Conservation (phyloP, 2,113 vertebrate species). For the Rhadina sibilatrix region DNA sequence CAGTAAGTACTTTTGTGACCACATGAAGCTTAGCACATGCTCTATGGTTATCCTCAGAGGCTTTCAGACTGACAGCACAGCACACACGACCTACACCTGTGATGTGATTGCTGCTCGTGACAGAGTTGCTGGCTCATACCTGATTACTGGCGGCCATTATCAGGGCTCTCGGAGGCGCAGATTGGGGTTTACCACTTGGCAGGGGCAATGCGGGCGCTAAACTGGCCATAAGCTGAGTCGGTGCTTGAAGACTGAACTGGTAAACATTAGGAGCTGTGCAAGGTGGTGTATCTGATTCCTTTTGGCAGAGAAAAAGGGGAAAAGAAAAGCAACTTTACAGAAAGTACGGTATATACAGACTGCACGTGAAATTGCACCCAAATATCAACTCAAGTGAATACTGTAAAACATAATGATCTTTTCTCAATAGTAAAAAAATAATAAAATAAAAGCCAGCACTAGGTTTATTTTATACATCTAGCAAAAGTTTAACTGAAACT, state of each 20-base stretch:
- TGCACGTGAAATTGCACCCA: slow-evolving; percentile 48
- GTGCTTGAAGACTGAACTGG: slow-evolving; percentile 82
- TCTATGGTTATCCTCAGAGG: neutral
- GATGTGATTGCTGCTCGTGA: neutral
- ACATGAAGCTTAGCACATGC: neutral
- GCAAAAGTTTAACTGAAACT: neutral
- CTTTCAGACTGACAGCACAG: neutral
- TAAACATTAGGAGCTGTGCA: slow-evolving; percentile 80
- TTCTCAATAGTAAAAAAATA: neutral
- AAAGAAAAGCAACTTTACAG: slow-evolving; percentile 59
- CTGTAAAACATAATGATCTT: neutral
- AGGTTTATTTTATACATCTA: neutral
- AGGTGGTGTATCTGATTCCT: slow-evolving; percentile 93
- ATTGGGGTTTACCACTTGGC: slow-evolving; percentile 78
- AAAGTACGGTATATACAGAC: slow-evolving; percentile 38
- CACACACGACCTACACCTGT: neutral
- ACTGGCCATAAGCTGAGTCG: slow-evolving; percentile 76
- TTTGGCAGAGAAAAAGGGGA: slow-evolving; percentile 47
- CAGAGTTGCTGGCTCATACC: slow-evolving; percentile 73
- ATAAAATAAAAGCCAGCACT: neutral
- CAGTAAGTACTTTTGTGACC: neutral
- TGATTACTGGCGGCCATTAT: slow-evolving; percentile 85
- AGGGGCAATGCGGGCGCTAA: slow-evolving; percentile 82
- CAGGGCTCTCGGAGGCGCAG: slow-evolving; percentile 76
- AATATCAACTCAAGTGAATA: slow-evolving; percentile 21